These are phyloP conservation scores for Drosophila orena DNA, from an alignment of 1,140 invertebrate species.

Conservation along the genomic window DNA sequence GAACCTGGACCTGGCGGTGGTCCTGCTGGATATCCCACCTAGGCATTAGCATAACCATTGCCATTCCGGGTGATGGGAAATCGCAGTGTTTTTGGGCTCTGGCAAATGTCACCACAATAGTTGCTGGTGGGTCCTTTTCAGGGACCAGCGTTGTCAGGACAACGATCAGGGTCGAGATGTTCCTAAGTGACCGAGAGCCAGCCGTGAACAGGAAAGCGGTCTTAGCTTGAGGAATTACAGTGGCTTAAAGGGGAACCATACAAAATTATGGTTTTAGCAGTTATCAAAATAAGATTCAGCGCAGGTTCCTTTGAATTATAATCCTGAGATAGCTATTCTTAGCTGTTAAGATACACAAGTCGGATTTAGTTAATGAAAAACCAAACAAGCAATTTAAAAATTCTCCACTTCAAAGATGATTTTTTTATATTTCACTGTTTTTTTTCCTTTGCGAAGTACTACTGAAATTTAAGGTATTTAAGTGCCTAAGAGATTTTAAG, in stretches of 20 bases:
- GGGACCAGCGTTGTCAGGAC: slow-evolving; percentile 47
- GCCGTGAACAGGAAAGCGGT: slow-evolving; percentile 12
- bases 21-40: slow-evolving; percentile 40
- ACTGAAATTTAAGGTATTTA: neutral
- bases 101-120: slow-evolving; percentile 40
- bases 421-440: neutral
- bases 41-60: slow-evolving; percentile 58
- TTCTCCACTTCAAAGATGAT: too few relatives aligned
- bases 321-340: too few relatives aligned
- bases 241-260: neutral
- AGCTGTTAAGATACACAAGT: too few relatives aligned
- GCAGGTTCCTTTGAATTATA: too few relatives aligned
- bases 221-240: slow-evolving; percentile 16
- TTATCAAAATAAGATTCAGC: slow-evolving; percentile 8
- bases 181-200: slow-evolving; percentile 5
- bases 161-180: slow-evolving; percentile 26
- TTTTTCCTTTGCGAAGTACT: too few relatives aligned
- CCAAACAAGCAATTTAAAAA: too few relatives aligned
- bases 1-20: too few relatives aligned
- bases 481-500: neutral
- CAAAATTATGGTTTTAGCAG: slow-evolving; percentile 5
- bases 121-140: slow-evolving; percentile 21
- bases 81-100: slow-evolving; percentile 37
- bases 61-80: slow-evolving; percentile 41
- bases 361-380: too few relatives aligned